Percentiles rank a stretch among this genome's conserved stretches.
phyloP scores from a whole-genome alignment of 1,140 invertebrate species.

The Samia ricini region DNA sequence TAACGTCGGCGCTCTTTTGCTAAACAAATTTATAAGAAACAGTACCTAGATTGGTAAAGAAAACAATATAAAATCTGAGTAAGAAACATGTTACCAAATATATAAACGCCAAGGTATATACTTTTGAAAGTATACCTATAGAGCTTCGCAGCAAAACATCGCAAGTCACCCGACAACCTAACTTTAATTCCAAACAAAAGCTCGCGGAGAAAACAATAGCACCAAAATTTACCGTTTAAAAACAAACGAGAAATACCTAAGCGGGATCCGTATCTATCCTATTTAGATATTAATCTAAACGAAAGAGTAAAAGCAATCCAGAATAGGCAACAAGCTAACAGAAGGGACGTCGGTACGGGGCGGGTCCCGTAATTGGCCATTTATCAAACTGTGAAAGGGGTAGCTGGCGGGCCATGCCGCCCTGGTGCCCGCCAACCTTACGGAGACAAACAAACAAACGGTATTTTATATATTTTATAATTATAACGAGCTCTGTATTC shows the following conservation, averaged over 20 bases:
- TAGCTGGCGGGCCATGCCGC: slow-evolving; percentile 57
- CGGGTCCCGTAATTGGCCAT: slow-evolving; percentile 77
- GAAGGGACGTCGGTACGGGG: slow-evolving; percentile 70
- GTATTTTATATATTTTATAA: slow-evolving; percentile 16
- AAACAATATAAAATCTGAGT: neutral
- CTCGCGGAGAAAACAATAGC: slow-evolving; percentile 46
- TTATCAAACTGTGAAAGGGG: slow-evolving; percentile 78
- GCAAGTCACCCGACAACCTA: neutral
- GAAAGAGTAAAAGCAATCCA: slow-evolving; percentile 77
- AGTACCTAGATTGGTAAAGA: too few relatives aligned
- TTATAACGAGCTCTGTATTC: neutral
- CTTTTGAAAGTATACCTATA: neutral
- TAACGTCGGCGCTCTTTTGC: too few relatives aligned
- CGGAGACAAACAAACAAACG: slow-evolving; percentile 64
- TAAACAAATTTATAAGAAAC: too few relatives aligned
- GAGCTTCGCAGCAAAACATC: neutral
- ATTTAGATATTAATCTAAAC: slow-evolving; percentile 78
- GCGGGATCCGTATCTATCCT: slow-evolving; percentile 75
- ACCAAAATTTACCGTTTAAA: slow-evolving; percentile 74
- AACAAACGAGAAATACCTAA: slow-evolving; percentile 72
- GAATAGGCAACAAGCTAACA: slow-evolving; percentile 76
- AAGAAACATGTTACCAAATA: neutral
- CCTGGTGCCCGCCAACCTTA: slow-evolving; percentile 53
- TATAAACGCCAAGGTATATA: neutral
- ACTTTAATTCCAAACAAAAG: slow-evolving; percentile 37